Conservation (phyloP, 2,113 vertebrate genomes). For the Gasterosteus nipponicus region DNA sequence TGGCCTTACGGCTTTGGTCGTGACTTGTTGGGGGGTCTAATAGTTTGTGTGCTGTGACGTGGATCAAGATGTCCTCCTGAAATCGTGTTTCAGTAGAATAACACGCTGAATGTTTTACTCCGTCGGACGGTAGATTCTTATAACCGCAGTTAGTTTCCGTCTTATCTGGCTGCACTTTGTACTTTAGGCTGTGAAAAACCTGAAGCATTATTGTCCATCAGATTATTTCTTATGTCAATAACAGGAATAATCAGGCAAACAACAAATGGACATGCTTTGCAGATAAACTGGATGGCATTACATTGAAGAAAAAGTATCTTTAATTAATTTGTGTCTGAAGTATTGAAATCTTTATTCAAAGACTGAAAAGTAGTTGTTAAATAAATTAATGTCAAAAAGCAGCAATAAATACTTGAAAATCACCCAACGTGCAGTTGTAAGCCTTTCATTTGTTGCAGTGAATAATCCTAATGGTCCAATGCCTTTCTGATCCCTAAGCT, state of each 20-base stretch:
- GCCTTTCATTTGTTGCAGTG: slow-evolving; percentile 17
- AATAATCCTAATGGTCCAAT: slow-evolving; percentile 52
- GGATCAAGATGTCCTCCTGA: slow-evolving; percentile 38
- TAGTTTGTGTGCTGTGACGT: slow-evolving; percentile 53
- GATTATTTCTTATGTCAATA: slow-evolving; percentile 1
- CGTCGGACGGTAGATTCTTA: neutral
- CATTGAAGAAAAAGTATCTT: neutral
- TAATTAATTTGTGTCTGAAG: neutral
- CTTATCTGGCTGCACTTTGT: slow-evolving; percentile 40
- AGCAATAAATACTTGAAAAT: slow-evolving; percentile 12
- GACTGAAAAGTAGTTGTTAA: neutral
- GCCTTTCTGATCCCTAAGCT: slow-evolving; percentile 69
- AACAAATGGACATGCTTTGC: neutral
- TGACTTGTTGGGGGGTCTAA: slow-evolving; percentile 36
- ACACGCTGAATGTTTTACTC: neutral
- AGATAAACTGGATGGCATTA: neutral
- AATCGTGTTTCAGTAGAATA: slow-evolving; percentile 5
- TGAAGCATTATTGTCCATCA: neutral
- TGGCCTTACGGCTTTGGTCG: slow-evolving; percentile 35
- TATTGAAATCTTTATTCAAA: neutral
- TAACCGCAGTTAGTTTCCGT: neutral
- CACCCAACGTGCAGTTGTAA: neutral
- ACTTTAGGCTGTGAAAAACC: slow-evolving; percentile 24
- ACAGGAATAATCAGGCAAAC: neutral
- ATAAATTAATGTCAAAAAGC: slow-evolving; percentile 20